Base-by-base conservation (phyloP, 2,797 vertebrate species). In the Euthynnus affinis region DNA sequence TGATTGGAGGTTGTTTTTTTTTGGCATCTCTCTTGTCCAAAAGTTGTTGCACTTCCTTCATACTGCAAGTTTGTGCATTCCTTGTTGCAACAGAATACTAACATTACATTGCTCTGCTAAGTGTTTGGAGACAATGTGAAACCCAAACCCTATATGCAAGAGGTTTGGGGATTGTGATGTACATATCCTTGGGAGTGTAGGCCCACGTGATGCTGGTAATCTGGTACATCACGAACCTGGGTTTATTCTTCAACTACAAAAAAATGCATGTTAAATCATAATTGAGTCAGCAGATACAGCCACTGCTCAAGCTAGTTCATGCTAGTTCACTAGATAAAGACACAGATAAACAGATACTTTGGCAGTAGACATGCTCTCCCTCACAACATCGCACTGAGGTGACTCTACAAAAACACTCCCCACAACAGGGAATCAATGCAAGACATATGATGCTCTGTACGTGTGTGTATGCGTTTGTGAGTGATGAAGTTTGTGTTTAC, bases 351-450 rank as follows among this genome's bases (percentile, higher is more conserved):
- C 9, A 44, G 32, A 49, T 12, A 15, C 37, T 70, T 18, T 59
- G 52, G 40, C 52, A 61, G 29, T 32, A 65, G 81, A 83, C 59
- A 53, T 67, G 48, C 53, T 82, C 46, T 49, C 32, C 73, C 20
- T 52, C 15, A 58, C 49, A 66, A 67, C 62, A 44, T 51, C 59
- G 25, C 57, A 17, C 64, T 65, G 53, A 63, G 20, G 51, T 88
- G 86, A 89, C 71, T 82, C 57, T 66, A 69, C 83, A 90, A 58
- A 80, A 51, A 42, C 27, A 59, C 55, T 60, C 20, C 7, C 29
- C 27, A 63, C 8, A 64, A 63, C 6, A 64, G 61, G 44, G 25
- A 71, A 53, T 62, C 37, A n/a, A 49, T 69, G 34, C 27, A 51
- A 46, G 42, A 53, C 23, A 71, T 49, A 49, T 29, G 34, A 29